Evolutionary conservation across 2,888 invertebrate species (phyloP), one percentile per base, ranked within the genome.

Genomic region (Metopia argyrocephala): DNA sequence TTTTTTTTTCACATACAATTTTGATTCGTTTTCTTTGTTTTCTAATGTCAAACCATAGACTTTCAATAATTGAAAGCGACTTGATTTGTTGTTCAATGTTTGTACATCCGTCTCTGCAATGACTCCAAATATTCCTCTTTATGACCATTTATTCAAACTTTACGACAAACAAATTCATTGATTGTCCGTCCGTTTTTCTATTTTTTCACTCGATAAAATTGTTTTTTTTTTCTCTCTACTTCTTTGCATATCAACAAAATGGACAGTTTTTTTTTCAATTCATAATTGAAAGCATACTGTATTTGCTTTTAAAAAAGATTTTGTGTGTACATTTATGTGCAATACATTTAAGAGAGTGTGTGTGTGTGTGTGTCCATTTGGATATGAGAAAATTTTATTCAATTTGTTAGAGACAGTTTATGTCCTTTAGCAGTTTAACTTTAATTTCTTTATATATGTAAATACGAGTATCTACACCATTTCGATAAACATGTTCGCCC

Each of bases 381-480:
- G 27, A 28, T 28, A 18, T 56, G 31, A 15, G 57, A 56, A 21
- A 46, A 23, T 57, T 28, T 5, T 73, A 27, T 52, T 71, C 61
- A 38, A 52, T 52, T 52, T 52, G 48, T 31, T 59, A 31, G 48
- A 70, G 69, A 71, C 70, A 71, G 52, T 61, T 71, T 52, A 61
- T 61, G 70, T 54, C 70, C 61, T 21, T 25, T 12, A 62, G 62
- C 59, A 76, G 20, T 48, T 62, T 48, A 12, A n/a, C 52, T 52
- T 52, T 23, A 6, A 61, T 21, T 46, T 27, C 62, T 48, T 27
- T 68, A 74, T n/a, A n/a, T n/a, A n/a, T n/a, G n/a, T n/a, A n/a
- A n/a, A n/a, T n/a, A n/a, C n/a, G n/a, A n/a, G 57, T 71, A 70
- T 31, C 38, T 62, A 69, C 69, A 73, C 45, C 64, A 59, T n/a